Evolutionary conservation across 1,140 invertebrate genomes (phyloP), one percentile per base, ranked within the genome.

Genomic region (Drosophila virilis): DNA sequence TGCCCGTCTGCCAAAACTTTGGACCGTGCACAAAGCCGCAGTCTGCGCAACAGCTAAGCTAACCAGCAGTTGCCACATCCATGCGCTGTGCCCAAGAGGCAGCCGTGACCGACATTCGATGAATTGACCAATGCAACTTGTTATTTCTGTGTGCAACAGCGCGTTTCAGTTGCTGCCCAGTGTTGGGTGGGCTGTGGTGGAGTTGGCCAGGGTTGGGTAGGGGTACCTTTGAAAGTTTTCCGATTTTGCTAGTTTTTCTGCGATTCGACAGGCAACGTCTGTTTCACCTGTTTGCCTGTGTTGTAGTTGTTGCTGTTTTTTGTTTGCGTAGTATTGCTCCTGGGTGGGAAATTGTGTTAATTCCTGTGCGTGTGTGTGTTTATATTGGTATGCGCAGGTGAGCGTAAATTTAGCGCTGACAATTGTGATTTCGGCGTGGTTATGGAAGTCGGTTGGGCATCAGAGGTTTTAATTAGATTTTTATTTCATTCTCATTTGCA

Each of bases 91-190:
- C 40, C 72, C 45, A 57, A 57, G 51, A 68, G 78, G 69, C 77
- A 79, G 74, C 70, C 80, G 69, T 83, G 84, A 88, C 80, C 84
- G 84, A 89, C 84, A 88, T 89, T 88, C 84, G 84, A 88, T 80
- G 80, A 80, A 88, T 88, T 89, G 84, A 89, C 84, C 84, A 89
- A 88, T 72, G 80, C 77, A 80, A 69, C 80, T 89, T 88, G 84
- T 88, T 88, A 83, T 89, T 80, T 88, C 78, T 89, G 84, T 89
- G 84, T 89, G 84, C 84, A 89, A 75, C 84, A 89, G 83, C 70
- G 73, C 84, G 80, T 80, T 88, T 83, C 64, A 77, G 74, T 88
- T 54, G 80, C 70, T 70, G 46, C 54, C 43, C 40, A 45, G 67
- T 28, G 48, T 2, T 37, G 8, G 10, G 35, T 28, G 35, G 8